A percentile compares a stretch with the other conserved stretches of the same genome.
Conservation (phyloP, 2,797 vertebrate species). For the Megalops cyprinoides region DNA sequence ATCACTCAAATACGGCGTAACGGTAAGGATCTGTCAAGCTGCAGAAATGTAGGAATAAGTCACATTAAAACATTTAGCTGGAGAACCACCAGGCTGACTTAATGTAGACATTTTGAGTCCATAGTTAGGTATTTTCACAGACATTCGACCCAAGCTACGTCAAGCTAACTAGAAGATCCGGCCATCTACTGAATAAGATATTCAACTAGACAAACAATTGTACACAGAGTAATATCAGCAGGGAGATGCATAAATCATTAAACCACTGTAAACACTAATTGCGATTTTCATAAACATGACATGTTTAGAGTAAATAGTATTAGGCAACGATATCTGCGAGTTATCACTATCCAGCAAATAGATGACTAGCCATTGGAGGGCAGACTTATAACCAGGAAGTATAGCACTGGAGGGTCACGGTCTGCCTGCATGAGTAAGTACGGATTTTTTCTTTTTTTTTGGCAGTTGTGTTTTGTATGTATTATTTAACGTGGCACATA, state of each 20-base stretch:
- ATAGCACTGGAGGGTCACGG: background rate
- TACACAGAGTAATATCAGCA: too few relatives aligned
- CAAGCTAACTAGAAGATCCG: background rate
- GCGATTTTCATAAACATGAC: too few relatives aligned
- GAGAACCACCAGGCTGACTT: too few relatives aligned
- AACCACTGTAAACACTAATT: too few relatives aligned
- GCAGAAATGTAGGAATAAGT: background rate
- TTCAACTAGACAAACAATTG: too few relatives aligned
- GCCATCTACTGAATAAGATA: background rate
- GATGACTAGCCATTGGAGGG: background rate
- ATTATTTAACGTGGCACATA: too few relatives aligned
- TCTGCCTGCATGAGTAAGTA: background rate
- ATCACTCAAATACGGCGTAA: conserved; percentile 94
- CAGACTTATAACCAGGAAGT: conserved; percentile 4
- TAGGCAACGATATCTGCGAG: background rate
- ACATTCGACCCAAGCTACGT: too few relatives aligned
- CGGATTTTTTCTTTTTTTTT: background rate
- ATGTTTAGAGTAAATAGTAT: background rate
- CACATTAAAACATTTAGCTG: background rate
- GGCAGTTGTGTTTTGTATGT: background rate
- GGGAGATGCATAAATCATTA: too few relatives aligned
- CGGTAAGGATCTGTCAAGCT: conserved; percentile 77
- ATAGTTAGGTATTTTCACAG: too few relatives aligned
- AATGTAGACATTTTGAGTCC: too few relatives aligned
- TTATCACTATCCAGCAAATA: background rate